Conservation (phyloP, 2,113 vertebrate species). For the Equus przewalskii region DNA sequence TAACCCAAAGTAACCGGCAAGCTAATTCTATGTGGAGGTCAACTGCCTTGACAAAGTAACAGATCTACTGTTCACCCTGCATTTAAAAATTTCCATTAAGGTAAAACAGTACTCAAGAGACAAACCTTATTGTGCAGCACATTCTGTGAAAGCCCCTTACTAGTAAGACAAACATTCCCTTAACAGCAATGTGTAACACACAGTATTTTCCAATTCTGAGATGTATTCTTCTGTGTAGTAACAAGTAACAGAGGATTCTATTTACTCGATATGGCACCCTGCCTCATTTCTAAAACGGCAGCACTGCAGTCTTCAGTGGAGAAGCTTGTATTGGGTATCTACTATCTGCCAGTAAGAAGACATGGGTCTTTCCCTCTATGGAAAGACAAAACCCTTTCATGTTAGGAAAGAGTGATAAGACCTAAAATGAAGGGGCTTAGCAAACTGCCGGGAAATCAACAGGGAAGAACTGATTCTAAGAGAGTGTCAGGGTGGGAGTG, state of each 20-base stretch:
- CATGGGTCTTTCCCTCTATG: not conserved
- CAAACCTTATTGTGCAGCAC: not conserved
- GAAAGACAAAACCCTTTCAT: not conserved
- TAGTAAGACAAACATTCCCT: constrained; percentile 55
- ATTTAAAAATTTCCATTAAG: constrained; percentile 72
- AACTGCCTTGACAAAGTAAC: constrained; percentile 72
- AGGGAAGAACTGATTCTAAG: not conserved
- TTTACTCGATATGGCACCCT: not conserved
- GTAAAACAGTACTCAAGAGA: constrained; percentile 67
- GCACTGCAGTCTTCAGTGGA: not conserved
- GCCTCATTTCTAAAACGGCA: not conserved
- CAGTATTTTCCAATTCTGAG: constrained; percentile 49
- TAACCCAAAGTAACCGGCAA: constrained; percentile 52
- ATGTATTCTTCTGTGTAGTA: not conserved
- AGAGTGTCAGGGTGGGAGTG: not conserved
- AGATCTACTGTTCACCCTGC: constrained; percentile 59
- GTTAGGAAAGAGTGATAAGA: not conserved
- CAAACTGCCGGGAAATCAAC: not conserved
- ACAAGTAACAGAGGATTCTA: not conserved
- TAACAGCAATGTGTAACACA: not conserved
- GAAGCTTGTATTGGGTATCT: not conserved
- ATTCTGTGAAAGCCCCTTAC: constrained; percentile 59
- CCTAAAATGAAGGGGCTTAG: not conserved
- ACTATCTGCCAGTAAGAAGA: not conserved
- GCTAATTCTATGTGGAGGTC: constrained; percentile 57